Conservation (phyloP, 2,113 vertebrate genomes). For the Himantopus leucocephalus region DNA sequence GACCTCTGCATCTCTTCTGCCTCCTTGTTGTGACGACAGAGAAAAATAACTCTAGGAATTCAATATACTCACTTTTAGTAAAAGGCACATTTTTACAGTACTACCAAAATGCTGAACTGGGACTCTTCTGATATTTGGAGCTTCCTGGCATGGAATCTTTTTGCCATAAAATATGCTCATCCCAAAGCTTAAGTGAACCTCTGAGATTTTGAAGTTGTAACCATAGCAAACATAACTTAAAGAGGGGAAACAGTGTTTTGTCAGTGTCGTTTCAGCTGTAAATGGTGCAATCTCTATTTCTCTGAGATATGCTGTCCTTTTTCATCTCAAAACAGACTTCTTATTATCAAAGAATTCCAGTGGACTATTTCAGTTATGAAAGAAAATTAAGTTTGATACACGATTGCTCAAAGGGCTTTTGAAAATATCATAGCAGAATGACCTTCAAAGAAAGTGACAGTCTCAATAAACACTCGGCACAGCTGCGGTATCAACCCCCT, state of each 20-base stretch:
- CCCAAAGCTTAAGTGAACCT: conserved; percentile 46
- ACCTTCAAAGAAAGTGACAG: background rate
- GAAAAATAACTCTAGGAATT: conserved; percentile 59
- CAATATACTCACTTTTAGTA: conserved; percentile 30
- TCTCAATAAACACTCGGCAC: background rate
- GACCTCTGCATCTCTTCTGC: background rate
- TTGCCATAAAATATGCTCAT: conserved; percentile 55
- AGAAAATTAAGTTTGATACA: conserved; percentile 24
- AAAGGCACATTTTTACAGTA: conserved; percentile 55
- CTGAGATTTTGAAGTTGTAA: conserved; percentile 58
- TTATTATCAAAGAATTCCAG: conserved; percentile 46
- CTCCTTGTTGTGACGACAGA: conserved; percentile 7
- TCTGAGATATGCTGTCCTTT: background rate
- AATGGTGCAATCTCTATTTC: conserved; percentile 29
- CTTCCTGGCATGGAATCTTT: conserved; percentile 47
- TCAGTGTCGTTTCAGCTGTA: conserved; percentile 41
- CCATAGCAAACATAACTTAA: conserved; percentile 46
- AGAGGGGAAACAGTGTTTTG: conserved; percentile 49
- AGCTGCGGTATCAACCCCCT: background rate
- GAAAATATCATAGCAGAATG: background rate
- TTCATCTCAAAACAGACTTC: conserved; percentile 21
- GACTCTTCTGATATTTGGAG: conserved; percentile 33
- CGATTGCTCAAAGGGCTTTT: background rate
- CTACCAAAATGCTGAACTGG: conserved; percentile 15
- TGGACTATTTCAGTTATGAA: conserved; percentile 36